These are phyloP conservation scores for Bettongia penicillata DNA, from an alignment of 2,113 vertebrate genomes.

Conservation along the genomic window DNA sequence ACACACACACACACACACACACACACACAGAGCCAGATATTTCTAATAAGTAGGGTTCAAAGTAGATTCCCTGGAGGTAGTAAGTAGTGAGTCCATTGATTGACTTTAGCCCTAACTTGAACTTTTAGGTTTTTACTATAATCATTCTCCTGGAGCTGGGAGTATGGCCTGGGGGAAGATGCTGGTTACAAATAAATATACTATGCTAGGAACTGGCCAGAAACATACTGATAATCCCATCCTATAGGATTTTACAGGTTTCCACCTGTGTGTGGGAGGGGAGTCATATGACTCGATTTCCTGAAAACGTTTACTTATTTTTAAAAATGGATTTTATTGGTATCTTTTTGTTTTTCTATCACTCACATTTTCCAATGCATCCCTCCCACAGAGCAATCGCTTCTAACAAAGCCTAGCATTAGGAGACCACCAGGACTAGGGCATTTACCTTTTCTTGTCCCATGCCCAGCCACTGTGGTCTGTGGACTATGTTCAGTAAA, in stretches of 20 bases:
- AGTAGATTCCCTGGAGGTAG: not conserved
- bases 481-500: not conserved
- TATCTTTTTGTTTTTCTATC: not conserved
- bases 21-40: not conserved
- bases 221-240: not conserved
- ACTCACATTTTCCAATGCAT: not conserved
- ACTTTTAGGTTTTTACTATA: not conserved
- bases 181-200: not conserved
- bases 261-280: not conserved
- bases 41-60: not conserved
- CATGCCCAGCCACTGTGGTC: not conserved
- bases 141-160: not conserved
- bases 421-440: not conserved
- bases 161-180: not conserved
- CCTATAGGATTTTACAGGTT: not conserved
- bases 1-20: too few relatives aligned
- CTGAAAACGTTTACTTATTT: not conserved
- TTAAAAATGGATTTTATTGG: not conserved
- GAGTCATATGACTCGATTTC: not conserved
- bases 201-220: not conserved
- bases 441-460: too few relatives aligned
- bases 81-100: not conserved
- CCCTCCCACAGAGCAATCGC: not conserved
- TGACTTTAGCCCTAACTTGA: not conserved
- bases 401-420: not conserved